Conservation (phyloP, 2,113 vertebrate genomes). For the Butastur rufipennis region DNA sequence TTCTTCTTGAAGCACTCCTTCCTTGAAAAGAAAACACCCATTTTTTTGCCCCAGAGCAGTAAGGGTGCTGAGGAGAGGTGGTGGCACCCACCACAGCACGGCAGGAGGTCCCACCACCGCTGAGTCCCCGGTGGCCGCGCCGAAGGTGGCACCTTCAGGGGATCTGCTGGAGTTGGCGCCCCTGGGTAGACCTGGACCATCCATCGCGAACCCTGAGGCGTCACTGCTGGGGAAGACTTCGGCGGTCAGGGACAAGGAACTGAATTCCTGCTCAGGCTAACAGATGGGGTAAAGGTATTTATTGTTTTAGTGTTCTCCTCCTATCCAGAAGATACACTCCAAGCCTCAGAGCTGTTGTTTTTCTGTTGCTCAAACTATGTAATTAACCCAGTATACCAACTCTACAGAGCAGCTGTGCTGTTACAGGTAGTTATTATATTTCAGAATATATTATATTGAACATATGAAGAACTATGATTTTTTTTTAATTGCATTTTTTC, state of each 20-base stretch:
- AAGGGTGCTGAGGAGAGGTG: background rate
- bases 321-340: background rate
- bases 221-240: background rate
- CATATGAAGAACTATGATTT: background rate
- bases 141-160: background rate
- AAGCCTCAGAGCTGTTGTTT: background rate
- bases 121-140: background rate
- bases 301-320: background rate
- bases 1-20: background rate
- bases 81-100: background rate
- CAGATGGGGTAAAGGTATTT: background rate
- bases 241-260: background rate
- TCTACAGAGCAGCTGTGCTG: background rate
- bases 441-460: background rate
- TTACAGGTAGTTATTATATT: background rate
- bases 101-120: no score
- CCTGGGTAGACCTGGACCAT: background rate
- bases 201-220: fast-evolving
- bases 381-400: background rate
- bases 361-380: background rate
- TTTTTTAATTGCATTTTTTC: background rate
- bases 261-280: background rate
- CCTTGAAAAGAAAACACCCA: background rate
- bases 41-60: background rate
- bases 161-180: background rate